Base-by-base conservation (phyloP, 2,113 vertebrate genomes). In the Oryzias melastigma region DNA sequence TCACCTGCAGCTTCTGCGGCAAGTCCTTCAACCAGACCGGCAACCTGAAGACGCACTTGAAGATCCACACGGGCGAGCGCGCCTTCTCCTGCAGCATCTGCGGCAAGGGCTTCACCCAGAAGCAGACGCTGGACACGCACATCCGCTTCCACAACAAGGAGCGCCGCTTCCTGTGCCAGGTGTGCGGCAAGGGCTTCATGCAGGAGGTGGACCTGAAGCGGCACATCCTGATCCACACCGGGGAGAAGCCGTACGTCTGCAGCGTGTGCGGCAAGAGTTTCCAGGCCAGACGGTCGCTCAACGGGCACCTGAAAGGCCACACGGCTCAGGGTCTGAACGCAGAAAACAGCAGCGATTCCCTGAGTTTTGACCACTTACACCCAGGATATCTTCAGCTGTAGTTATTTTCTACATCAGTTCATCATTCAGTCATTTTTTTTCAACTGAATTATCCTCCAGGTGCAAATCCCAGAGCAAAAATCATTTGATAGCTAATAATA, bases 1-100 rank as follows among this genome's bases (percentile, higher is more conserved):
- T 64, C 65, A 51, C 2, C 48, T 94, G 93, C 62, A 78, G 75
- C 2, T 82, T 87, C 44, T 94, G 93, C 0, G 91, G 91, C 12
- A 94, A 93, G 67, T 73, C 83, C 40, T 94, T 94, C 77, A 88
- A 89, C 7, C 89, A 92, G 68, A 77, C 86, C 3, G 92, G 91
- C 0, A 91, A 92, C 55, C 83, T 94, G 40, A 91, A 90, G 7
- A 91, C 91, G 0, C 93, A 94, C 41, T 72, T 90, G 75, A 90
- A 90, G 56, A 92, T 92, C 10, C 93, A 94, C 77, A 89, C 85
- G 0, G 85, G 89, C 0, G 89, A 90, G 56, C 86, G 87, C 1
- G 87, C 92, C 0, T 92, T 91, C 17, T 70, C 81, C 55, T 94
- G 93, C 69, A 61, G 81, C 12, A 83, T 89, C 47, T 93, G 86